A percentile compares a stretch with the other conserved stretches of the same genome.
phyloP scores from a whole-genome alignment of 2,888 invertebrate genomes.

The Cephus pulcher region DNA sequence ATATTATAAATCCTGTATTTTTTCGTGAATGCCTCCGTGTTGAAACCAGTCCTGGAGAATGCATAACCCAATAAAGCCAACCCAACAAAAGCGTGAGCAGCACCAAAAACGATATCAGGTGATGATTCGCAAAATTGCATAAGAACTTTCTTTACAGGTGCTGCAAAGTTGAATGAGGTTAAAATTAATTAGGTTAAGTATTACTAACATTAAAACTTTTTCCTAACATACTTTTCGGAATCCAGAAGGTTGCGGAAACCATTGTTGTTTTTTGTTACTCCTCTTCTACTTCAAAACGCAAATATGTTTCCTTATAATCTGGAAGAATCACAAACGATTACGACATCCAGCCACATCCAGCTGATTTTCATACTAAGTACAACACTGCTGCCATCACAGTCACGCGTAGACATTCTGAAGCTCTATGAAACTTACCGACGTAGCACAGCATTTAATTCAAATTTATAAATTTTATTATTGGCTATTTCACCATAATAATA shows the following conservation, averaged over 20 bases:
- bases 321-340: not conserved
- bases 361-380: not conserved
- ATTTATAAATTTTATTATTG: not conserved
- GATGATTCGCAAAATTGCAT: not conserved
- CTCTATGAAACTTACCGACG: not conserved
- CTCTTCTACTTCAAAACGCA: not conserved
- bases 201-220: not conserved
- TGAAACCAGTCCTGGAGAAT: not conserved
- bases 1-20: not conserved
- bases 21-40: not conserved
- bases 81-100: too few species aligned
- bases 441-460: not conserved
- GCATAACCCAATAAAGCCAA: not conserved
- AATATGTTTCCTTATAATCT: not conserved
- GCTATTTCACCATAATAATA: not conserved
- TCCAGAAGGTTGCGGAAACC: not conserved
- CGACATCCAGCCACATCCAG: not conserved
- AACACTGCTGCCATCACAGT: not conserved
- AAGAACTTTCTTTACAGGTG: not conserved
- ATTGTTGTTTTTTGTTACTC: not conserved
- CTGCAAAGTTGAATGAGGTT: not conserved
- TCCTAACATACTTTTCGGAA: not conserved
- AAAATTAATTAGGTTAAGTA: not conserved
- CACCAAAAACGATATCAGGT: not conserved
- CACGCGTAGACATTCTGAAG: not conserved